Evolutionary conservation across 2,888 invertebrate genomes (phyloP).

Genomic region (Gastrophysa polygoni): DNA sequence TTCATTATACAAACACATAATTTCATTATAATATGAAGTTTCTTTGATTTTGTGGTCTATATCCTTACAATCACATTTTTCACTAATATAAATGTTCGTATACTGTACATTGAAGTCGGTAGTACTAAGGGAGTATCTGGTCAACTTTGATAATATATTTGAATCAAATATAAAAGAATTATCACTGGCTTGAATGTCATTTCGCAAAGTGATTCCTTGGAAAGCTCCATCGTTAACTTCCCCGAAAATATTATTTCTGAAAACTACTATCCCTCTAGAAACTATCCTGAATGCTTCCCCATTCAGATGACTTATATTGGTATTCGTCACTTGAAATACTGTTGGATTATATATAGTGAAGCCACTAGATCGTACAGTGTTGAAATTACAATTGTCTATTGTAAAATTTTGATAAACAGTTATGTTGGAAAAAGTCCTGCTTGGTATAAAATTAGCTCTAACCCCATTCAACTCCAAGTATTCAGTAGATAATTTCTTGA

Average conservation of each 20-base stretch:
- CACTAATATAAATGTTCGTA: conserved; percentile 65
- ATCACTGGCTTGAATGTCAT: conserved; percentile 58
- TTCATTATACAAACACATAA: conserved; percentile 49
- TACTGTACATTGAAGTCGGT: conserved; percentile 65
- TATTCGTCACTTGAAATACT: conserved; percentile 67
- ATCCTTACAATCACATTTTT: conserved; percentile 63
- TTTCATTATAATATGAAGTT: conserved; percentile 45
- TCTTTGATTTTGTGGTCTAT: conserved; percentile 43
- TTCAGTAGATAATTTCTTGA: conserved; percentile 77
- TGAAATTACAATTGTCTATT: conserved; percentile 70
- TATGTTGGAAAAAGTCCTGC: conserved; percentile 75
- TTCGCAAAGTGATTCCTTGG: conserved; percentile 63
- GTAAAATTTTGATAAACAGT: conserved; percentile 70
- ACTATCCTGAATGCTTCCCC: conserved; percentile 70
- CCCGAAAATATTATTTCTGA: conserved; percentile 70
- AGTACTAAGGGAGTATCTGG: conserved; percentile 65
- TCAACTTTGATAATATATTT: conserved; percentile 65
- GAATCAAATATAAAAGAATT: conserved; percentile 66
- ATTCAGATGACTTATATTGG: conserved; percentile 65
- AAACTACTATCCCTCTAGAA: conserved; percentile 67
- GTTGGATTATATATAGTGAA: conserved; percentile 70
- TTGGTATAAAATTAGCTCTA: conserved; percentile 66
- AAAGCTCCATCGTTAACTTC: conserved; percentile 68
- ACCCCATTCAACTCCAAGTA: conserved; percentile 70
- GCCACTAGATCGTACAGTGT: conserved; percentile 70